These are phyloP conservation scores for Leptodactylus fuscus DNA, from an alignment of 2,113 vertebrate species.

Conservation along the genomic window DNA sequence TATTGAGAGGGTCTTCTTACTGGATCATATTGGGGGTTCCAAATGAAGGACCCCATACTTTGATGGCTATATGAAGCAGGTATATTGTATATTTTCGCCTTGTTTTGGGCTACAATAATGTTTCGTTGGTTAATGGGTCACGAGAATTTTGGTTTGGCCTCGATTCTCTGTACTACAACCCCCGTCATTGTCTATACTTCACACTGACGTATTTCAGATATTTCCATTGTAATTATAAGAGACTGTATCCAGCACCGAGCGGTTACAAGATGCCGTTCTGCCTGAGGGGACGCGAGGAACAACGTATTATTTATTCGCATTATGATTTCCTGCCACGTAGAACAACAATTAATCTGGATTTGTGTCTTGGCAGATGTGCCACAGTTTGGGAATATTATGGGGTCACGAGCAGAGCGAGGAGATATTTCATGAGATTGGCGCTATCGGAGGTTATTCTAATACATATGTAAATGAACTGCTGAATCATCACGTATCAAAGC, in stretches of 20 bases:
- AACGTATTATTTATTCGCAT: slow-evolving; percentile 12
- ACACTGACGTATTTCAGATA: not conserved
- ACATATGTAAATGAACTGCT: slow-evolving; percentile 29
- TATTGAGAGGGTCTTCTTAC: no score
- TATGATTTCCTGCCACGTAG: slow-evolving; percentile 35
- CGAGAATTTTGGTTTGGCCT: no score
- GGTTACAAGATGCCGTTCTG: not conserved
- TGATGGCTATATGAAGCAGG: no score
- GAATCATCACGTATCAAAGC: slow-evolving; percentile 25
- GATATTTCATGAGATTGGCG: not conserved
- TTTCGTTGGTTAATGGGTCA: not conserved
- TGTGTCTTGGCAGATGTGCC: slow-evolving; percentile 42
- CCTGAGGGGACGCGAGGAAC: not conserved
- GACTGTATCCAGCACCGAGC: not conserved
- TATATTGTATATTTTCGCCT: no score
- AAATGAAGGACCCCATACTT: no score
- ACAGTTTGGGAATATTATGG: slow-evolving; percentile 22
- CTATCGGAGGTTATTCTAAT: slow-evolving; percentile 4
- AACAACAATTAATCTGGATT: slow-evolving; percentile 46
- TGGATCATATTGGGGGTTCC: no score
- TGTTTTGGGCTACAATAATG: no score
- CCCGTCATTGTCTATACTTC: not conserved
- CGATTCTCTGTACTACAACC: not conserved
- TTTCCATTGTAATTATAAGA: not conserved
- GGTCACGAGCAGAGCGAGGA: slow-evolving; percentile 18